Base-by-base conservation (phyloP, 2,797 vertebrate genomes). In the Hozukius guyotensis region DNA sequence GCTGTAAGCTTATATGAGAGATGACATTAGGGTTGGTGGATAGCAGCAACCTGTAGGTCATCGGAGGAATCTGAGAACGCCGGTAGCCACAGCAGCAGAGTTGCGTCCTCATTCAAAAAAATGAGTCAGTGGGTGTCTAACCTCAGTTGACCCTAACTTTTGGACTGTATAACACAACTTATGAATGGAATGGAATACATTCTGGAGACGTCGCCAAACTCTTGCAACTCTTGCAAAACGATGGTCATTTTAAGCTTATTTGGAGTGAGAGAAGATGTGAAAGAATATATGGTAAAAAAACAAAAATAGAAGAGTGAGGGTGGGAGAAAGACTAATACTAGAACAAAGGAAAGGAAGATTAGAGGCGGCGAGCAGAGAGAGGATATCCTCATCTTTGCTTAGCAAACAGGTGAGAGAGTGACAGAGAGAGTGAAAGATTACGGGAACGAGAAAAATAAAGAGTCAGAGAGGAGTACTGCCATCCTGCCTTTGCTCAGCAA, bases 401-500 rank as follows among this genome's bases (percentile, higher is more conserved):
- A 57, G 76, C 61, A 83, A 86, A 83, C 73, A 86, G 75, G 69
- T 75, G 69, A 78, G 60, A 57, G 32, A 68, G 42, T 65, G 36
- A 72, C 31, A 38, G 27, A 74, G 38, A 42, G 49, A 68, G 24
- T 29, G 20, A 69, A 34, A 60, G 65, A 80, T 72, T 69, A 64
- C 4, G 75, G 75, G 32, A 69, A 12, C 2, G 29, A 66, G 49
- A 72, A 69, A 84, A 60, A 72, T 72, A 60, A 57, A 69, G 74
- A 87, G 59, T 49, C 25, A 56, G 25, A 69, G 42, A 75, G 53
- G 56, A 62, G 32, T 10, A 7, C 31, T 32, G 66, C 60, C 29
- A 75, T 55, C 32, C 56, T 78, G 46, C 52, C 70, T 81, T 81
- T 72, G 74, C 65, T 80, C n/a, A 79, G 82, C 70, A 78, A 88